phyloP scores from a whole-genome alignment of 1,140 invertebrate genomes.

The Bombus polaris region DNA sequence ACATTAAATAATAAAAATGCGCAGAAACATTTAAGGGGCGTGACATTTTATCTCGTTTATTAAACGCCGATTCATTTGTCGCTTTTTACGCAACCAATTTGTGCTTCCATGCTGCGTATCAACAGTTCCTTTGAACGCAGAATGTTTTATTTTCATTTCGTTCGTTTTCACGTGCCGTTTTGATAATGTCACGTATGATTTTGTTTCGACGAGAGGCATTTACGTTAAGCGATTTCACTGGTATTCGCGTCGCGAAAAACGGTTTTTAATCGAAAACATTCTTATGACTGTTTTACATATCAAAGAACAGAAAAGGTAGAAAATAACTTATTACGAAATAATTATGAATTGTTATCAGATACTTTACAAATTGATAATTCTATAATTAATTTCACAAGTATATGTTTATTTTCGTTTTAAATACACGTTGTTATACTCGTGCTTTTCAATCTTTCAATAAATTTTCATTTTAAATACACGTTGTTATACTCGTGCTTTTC shows the following conservation, averaged over 20 bases:
- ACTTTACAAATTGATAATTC: background rate
- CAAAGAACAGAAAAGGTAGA: background rate
- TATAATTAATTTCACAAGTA: background rate
- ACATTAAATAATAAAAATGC: too few relatives aligned
- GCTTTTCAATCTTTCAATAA: background rate
- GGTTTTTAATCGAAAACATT: constrained; percentile 3
- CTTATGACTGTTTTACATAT: background rate
- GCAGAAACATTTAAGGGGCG: background rate
- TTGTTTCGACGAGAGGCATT: background rate
- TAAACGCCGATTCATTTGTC: constrained; percentile 25
- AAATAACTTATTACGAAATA: background rate
- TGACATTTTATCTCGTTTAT: constrained; percentile 36
- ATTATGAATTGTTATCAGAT: background rate
- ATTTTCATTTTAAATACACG: background rate
- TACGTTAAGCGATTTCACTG: constrained; percentile 5
- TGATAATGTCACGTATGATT: constrained; percentile 5
- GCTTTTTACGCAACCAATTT: constrained; percentile 18
- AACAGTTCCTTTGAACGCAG: constrained; percentile 24
- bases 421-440: background rate
- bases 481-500: too few relatives aligned
- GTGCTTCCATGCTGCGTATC: too few relatives aligned
- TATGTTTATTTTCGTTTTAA: background rate
- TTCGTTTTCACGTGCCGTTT: background rate
- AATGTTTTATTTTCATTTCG: background rate
- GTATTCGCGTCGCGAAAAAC: background rate